Conservation (phyloP, 2,797 vertebrate species). For the Yasuhikotakia modesta region DNA sequence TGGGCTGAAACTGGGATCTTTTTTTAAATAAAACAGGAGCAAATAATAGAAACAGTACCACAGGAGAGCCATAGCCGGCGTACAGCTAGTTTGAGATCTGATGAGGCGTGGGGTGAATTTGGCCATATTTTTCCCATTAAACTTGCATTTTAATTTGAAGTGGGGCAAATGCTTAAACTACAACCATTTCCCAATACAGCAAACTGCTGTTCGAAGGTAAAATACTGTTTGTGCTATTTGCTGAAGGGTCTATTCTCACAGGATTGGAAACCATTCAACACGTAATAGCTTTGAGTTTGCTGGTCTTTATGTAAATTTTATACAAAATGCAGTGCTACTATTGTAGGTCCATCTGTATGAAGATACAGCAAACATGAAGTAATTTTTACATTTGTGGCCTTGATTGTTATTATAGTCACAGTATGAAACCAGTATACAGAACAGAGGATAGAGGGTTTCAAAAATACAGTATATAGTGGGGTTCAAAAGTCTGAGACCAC, state of each 20-base stretch:
- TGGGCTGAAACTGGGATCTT: not conserved
- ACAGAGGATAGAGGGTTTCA: too few species aligned
- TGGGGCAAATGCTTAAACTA: conserved; percentile 12
- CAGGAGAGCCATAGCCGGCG: conserved; percentile 4
- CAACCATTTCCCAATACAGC: not conserved
- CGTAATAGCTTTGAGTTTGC: not conserved
- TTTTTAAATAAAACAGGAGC: not conserved
- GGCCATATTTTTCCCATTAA: conserved; percentile 15
- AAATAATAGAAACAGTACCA: conserved; percentile 2
- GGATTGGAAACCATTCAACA: not conserved
- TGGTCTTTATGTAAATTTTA: not conserved
- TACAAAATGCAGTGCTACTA: not conserved
- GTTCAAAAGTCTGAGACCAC: too few species aligned
- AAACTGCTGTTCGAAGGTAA: not conserved
- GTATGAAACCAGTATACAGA: not conserved
- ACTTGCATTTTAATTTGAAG: conserved; percentile 3
- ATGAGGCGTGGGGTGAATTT: not conserved
- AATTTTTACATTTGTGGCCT: not conserved
- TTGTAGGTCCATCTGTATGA: not conserved
- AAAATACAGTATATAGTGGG: too few species aligned
- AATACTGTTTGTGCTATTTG: conserved; percentile 9
- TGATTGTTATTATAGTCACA: not conserved
- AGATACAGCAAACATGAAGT: not conserved
- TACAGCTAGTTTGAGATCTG: conserved; percentile 4
- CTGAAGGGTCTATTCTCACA: not conserved